These are phyloP conservation scores for Discoglossus pictus DNA, from an alignment of 2,797 vertebrate species.

Conservation along the genomic window DNA sequence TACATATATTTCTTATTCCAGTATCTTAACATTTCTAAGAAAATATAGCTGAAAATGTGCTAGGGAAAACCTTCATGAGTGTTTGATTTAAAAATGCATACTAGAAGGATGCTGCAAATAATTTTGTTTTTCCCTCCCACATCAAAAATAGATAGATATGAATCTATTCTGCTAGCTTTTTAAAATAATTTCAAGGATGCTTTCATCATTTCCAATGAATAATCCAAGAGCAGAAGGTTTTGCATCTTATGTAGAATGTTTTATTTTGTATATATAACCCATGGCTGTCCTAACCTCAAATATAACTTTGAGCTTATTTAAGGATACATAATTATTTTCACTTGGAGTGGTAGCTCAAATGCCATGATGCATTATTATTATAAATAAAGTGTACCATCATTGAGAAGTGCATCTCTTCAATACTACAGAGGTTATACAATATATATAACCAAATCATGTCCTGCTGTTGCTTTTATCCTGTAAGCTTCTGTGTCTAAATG, in stretches of 20 bases:
- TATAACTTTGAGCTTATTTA: conserved; percentile 54
- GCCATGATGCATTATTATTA: conserved; percentile 44
- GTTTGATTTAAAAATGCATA: too few relatives aligned
- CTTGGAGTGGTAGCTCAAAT: conserved; percentile 53
- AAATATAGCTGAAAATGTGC: too few relatives aligned
- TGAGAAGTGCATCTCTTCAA: conserved; percentile 47
- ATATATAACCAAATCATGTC: conserved; percentile 20
- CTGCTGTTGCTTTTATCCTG: conserved; percentile 44
- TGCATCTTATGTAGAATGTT: conserved; percentile 32
- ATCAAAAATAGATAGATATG: background rate
- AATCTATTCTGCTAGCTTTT: conserved; percentile 55
- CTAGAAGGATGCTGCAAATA: background rate
- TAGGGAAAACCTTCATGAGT: too few relatives aligned
- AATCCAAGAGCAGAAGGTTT: conserved; percentile 57
- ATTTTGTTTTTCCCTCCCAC: conserved; percentile 5
- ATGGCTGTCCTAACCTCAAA: conserved; percentile 49
- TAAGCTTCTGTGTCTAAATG: conserved; percentile 20
- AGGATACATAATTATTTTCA: conserved; percentile 53
- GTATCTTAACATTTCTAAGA: too few relatives aligned
- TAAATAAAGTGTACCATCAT: conserved; percentile 39
- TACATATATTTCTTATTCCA: too few relatives aligned
- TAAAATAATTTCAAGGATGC: conserved; percentile 51
- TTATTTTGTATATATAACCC: conserved; percentile 49
- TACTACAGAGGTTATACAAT: conserved; percentile 37
- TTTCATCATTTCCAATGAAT: conserved; percentile 54